Percentiles rank a stretch among this genome's conserved stretches.
These are phyloP conservation scores for Mellilla xanthometata DNA, from an alignment of 2,888 invertebrate genomes.

Conservation along the genomic window DNA sequence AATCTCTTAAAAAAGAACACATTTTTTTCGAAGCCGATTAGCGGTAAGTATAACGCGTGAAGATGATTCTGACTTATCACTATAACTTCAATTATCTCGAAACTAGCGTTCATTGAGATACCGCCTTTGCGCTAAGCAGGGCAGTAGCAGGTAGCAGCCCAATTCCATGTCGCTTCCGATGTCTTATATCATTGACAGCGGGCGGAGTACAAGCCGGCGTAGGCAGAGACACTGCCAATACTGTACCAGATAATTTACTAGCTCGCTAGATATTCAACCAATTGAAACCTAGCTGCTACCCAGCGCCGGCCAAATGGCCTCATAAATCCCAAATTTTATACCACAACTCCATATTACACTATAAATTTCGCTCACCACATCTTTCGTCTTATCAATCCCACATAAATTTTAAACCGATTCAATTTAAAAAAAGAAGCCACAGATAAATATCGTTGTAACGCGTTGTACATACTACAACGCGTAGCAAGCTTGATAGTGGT, in stretches of 20 bases:
- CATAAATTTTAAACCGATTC: constrained; percentile 48
- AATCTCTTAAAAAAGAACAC: too few relatives aligned
- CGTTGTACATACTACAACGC: constrained; percentile 36
- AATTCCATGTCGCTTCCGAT: constrained; percentile 19
- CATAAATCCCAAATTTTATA: constrained; percentile 20
- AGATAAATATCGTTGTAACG: constrained; percentile 38
- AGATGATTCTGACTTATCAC: too few relatives aligned
- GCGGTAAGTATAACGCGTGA: too few relatives aligned
- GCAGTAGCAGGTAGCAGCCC: constrained; percentile 12
- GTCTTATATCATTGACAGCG: constrained; percentile 18
- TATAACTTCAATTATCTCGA: too few relatives aligned
- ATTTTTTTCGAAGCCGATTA: too few relatives aligned
- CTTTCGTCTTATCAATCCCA: constrained; percentile 16
- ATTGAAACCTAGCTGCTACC: constrained; percentile 18
- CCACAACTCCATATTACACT: constrained; percentile 20
- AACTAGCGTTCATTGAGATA: too few relatives aligned
- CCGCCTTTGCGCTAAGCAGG: too few relatives aligned
- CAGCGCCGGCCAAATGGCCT: constrained; percentile 19
- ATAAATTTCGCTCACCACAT: constrained; percentile 17
- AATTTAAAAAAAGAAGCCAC: constrained; percentile 48
- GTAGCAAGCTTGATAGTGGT: constrained; percentile 49
- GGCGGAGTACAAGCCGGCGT: constrained; percentile 26
- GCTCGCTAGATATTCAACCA: constrained; percentile 16
- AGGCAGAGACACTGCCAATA: constrained; percentile 30
- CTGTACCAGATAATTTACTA: constrained; percentile 29